Evolutionary conservation across 1,140 invertebrate species (phyloP), one percentile per base, ranked within the genome.

Genomic region (Dendroctonus ponderosae): DNA sequence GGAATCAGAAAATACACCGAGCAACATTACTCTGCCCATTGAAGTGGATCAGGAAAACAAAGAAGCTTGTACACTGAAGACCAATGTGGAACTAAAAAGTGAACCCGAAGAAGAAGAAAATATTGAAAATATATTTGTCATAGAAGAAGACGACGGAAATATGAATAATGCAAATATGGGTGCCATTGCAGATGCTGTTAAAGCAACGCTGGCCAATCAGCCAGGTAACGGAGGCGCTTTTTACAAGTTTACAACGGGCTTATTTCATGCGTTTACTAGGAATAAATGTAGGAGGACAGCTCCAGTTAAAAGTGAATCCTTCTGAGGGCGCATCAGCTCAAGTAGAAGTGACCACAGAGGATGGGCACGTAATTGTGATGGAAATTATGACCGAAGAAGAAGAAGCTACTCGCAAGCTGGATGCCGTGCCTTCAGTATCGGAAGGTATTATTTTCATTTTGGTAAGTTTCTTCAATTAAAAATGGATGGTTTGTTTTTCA

Each of bases 21-120:
- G 80, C 63, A 84, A 81, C 56, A 85, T 85, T 42, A 78, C 77
- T n/a, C 58, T 79, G 43, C 72, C 77, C 0, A 5, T 62, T 11
- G 75, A 78, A 66, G 63, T 71, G 9, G 75, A 78, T 57, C 26
- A 64, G 39, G 51, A 70, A 7, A 77, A 75, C 56, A 78, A 76
- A 67, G 72, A 74, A 51, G 76, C 76, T 14, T 78, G 77, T 60
- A 78, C 77, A 5, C 64, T 78, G 49, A 70, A 70, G 50, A 71
- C 68, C n/a, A 44, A 56, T 37, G 40, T 58, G 7, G 48, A 70
- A 42, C 38, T 73, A 15, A 75, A 73, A 53, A 65, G 65, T 48
- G 75, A 76, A 57, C 59, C 69, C 5, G 63, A 72, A 38, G 62
- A 62, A 12, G 68, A 67, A 40, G 71, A 71, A 48, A 53, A 70